phyloP scores from a whole-genome alignment of 2,797 vertebrate genomes.

The Acrocephalus scirpaceus region DNA sequence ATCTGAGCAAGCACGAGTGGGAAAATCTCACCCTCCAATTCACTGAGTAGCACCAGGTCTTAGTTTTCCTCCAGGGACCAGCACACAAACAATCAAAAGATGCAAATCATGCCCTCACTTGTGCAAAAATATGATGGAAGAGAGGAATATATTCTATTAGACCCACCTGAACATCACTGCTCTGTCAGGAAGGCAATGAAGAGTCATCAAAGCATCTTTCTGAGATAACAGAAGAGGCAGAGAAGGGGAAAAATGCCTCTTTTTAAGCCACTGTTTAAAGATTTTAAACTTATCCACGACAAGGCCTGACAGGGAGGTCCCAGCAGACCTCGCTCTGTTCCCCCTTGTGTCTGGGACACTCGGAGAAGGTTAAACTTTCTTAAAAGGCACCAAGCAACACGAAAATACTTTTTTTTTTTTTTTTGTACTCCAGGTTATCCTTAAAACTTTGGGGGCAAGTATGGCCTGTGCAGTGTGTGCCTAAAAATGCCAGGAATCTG shows the following conservation, averaged over 20 bases:
- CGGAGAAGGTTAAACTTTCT: not conserved
- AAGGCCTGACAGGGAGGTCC: not conserved
- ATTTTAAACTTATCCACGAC: not conserved
- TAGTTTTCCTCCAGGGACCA: not conserved
- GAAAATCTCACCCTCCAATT: not conserved
- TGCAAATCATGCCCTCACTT: not conserved
- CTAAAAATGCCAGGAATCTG: too few species aligned
- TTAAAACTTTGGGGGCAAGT: not conserved
- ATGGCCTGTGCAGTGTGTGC: rapidly evolving
- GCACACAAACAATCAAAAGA: not conserved
- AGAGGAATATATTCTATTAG: rapidly evolving
- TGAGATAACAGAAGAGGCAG: not conserved
- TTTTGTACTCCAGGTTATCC: not conserved
- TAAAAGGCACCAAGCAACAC: not conserved
- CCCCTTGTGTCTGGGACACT: not conserved
- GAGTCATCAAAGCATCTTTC: not conserved
- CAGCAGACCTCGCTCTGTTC: not conserved
- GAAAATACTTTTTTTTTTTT: not conserved
- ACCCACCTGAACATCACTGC: too few species aligned
- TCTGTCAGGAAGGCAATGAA: not conserved
- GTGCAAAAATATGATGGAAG: not conserved
- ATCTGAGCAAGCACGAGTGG: rapidly evolving
- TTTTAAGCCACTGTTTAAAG: not conserved
- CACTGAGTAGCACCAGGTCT: not conserved
- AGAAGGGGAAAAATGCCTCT: not conserved